Conservation (phyloP, 2,888 invertebrate species). For the Nemapogon koenigi region DNA sequence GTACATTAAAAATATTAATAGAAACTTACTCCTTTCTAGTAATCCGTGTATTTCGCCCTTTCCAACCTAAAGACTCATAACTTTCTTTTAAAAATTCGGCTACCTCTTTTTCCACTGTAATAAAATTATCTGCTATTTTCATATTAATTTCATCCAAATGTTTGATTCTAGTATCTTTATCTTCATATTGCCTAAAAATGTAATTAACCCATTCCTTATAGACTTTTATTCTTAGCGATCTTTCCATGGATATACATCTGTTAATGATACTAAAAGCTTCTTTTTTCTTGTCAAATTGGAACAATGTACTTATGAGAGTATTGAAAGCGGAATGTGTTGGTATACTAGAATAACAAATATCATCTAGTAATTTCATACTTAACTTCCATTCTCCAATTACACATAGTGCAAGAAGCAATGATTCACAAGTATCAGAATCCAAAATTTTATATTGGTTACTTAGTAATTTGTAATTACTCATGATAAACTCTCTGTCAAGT, state of each 20-base stretch:
- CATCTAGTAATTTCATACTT: constrained; percentile 64
- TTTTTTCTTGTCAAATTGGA: constrained; percentile 59
- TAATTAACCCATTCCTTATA: constrained; percentile 61
- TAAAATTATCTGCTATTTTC: constrained; percentile 58
- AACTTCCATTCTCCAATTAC: constrained; percentile 70
- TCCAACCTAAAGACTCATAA: constrained; percentile 34
- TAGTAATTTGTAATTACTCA: constrained; percentile 51
- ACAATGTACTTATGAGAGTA: constrained; percentile 63
- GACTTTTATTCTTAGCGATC: constrained; percentile 46
- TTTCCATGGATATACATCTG: constrained; percentile 49
- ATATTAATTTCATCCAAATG: constrained; percentile 64
- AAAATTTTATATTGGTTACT: constrained; percentile 61
- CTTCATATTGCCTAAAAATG: constrained; percentile 40
- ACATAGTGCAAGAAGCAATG: constrained; percentile 68
- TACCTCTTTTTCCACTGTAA: constrained; percentile 27
- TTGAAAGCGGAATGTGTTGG: constrained; percentile 59
- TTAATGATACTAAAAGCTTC: constrained; percentile 68
- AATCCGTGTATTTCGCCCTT: constrained; percentile 31
- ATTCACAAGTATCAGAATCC: constrained; percentile 67
- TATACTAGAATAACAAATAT: constrained; percentile 51
- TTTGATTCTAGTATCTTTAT: constrained; percentile 30
- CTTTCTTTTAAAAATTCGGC: constrained; percentile 31
- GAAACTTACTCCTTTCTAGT: constrained; percentile 32
- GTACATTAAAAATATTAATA: too few relatives aligned
- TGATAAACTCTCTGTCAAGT: constrained; percentile 59